A percentile compares a stretch with the other conserved stretches of the same genome.
Conservation (phyloP, 2,797 vertebrate genomes). For the Gobionotothen gibberifrons region DNA sequence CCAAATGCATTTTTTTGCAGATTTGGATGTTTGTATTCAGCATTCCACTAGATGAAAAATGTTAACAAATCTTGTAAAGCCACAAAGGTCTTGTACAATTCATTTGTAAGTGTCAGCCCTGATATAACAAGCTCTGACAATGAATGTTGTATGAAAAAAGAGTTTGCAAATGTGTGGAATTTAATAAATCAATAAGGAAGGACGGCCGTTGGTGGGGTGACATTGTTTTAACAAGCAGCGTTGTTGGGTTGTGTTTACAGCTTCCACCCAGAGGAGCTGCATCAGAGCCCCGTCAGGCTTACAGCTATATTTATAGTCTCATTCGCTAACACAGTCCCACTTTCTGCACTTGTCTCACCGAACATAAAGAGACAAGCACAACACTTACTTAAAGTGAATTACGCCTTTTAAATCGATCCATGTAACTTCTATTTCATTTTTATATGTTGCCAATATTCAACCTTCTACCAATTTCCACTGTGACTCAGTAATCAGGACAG, state of each 20-base stretch:
- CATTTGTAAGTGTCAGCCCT: constrained; percentile 23
- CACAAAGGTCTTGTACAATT: constrained; percentile 32
- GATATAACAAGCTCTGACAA: background rate
- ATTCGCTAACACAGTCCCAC: constrained; percentile 32
- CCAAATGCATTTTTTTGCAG: background rate
- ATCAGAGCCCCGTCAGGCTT: constrained; percentile 10
- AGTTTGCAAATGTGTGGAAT: constrained; percentile 4
- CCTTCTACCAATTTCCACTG: background rate
- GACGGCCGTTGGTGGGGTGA: background rate
- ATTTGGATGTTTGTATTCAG: constrained; percentile 11
- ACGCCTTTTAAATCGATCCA: constrained; percentile 29
- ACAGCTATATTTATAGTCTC: constrained; percentile 41
- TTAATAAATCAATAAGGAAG: constrained; percentile 44
- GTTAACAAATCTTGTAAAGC: constrained; percentile 15
- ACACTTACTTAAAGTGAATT: constrained; percentile 39
- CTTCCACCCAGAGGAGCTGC: constrained; percentile 24
- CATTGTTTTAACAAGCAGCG: constrained; percentile 44
- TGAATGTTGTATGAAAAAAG: constrained; percentile 3
- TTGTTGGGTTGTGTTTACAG: constrained; percentile 33
- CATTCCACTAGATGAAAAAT: constrained; percentile 18
- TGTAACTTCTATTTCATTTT: constrained; percentile 22
- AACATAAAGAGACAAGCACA: constrained; percentile 37
- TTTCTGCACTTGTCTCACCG: constrained; percentile 30
- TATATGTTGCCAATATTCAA: constrained; percentile 18
- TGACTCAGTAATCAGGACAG: background rate